phyloP scores from a whole-genome alignment of 2,113 vertebrate genomes.

The Camelus bactrianus region DNA sequence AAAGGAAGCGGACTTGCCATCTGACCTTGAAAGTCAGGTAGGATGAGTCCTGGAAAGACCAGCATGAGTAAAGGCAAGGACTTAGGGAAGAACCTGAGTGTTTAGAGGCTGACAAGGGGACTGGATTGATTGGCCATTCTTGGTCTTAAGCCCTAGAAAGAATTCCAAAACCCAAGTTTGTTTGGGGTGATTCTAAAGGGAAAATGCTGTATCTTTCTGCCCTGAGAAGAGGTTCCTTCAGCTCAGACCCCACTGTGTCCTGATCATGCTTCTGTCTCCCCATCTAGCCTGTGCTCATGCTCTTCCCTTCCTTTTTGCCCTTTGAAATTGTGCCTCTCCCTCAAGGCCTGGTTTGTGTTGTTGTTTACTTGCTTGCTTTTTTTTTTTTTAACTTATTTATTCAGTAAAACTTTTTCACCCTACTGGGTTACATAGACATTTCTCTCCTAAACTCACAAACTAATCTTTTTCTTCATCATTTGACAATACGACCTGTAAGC shows the following conservation, averaged over 20 bases:
- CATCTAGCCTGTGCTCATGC: accelerated
- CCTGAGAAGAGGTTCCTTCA: neutral
- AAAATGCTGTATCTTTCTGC: neutral
- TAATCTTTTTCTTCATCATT: neutral
- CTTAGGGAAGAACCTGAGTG: neutral
- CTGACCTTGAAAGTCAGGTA: neutral
- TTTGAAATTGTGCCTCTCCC: neutral
- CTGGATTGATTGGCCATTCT: neutral
- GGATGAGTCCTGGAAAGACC: neutral
- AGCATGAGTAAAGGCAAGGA: neutral
- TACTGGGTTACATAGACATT: neutral
- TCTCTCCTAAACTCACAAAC: neutral
- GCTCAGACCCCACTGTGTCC: neutral
- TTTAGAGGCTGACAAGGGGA: neutral
- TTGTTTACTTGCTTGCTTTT: neutral
- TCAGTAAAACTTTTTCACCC: neutral
- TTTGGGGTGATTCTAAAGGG: neutral
- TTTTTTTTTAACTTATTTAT: neutral
- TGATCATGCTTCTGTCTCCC: accelerated
- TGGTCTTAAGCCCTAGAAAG: neutral
- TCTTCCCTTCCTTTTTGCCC: neutral
- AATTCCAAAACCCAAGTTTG: neutral
- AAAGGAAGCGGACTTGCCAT: neutral
- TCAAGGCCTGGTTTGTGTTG: neutral
- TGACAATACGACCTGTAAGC: neutral